Conservation (phyloP, 1,140 invertebrate genomes). For the Goniozus legneri region DNA sequence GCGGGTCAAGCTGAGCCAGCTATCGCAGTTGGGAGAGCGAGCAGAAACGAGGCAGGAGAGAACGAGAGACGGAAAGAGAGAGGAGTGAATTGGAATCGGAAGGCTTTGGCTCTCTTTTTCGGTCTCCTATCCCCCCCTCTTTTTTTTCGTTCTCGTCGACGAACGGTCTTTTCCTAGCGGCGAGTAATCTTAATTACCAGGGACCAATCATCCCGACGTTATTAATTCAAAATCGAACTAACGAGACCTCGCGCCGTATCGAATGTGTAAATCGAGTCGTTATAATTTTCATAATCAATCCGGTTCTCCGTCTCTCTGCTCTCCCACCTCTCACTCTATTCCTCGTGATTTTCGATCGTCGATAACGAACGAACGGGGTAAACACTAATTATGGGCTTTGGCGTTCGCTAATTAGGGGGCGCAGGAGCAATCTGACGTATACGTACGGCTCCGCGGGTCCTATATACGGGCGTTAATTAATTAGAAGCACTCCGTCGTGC, state of each 20-base stretch:
- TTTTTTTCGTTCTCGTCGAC: slow-evolving; percentile 1
- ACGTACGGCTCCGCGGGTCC: slow-evolving; percentile 22
- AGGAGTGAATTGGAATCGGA: no score
- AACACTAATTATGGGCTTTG: slow-evolving; percentile 51
- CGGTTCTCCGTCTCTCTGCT: no score
- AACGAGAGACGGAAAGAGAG: neutral
- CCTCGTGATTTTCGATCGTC: slow-evolving; percentile 45
- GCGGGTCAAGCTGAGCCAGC: slow-evolving; percentile 42
- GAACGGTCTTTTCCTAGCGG: no score
- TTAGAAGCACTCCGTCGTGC: slow-evolving; percentile 44
- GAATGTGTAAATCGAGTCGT: no score
- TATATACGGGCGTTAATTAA: slow-evolving; percentile 56
- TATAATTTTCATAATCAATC: no score
- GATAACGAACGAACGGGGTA: slow-evolving; percentile 42
- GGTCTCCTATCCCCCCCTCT: neutral
- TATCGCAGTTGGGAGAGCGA: no score
- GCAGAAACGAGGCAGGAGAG: no score
- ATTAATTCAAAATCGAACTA: no score
- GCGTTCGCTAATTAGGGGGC: slow-evolving; percentile 54
- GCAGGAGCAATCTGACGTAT: slow-evolving; percentile 12
- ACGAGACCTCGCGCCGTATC: no score
- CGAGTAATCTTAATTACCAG: no score
- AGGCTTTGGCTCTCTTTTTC: neutral
- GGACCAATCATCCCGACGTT: no score
- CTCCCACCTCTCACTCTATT: no score